A percentile compares a stretch with the other conserved stretches of the same genome.
Conservation (phyloP, 1,140 invertebrate species). For the Drosophila carrolli region DNA sequence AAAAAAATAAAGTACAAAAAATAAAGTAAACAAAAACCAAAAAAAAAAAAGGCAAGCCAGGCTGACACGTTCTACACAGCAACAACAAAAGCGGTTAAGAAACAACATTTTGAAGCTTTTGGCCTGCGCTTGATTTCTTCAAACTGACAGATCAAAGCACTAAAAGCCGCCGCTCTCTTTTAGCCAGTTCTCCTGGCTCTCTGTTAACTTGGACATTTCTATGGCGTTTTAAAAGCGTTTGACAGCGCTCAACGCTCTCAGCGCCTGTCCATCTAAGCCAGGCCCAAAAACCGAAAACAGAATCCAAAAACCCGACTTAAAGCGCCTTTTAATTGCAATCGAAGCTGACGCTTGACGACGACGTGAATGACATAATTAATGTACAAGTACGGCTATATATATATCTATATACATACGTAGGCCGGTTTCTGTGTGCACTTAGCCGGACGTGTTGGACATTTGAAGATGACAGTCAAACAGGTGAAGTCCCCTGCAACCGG, state of each 20-base stretch:
- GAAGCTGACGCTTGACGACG: conserved; percentile 53
- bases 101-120: conserved; percentile 76
- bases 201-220: conserved; percentile 61
- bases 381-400: conserved; percentile 1
- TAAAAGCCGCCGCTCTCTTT: conserved; percentile 55
- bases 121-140: conserved; percentile 82
- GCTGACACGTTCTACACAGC: conserved; percentile 77
- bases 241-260: conserved; percentile 73
- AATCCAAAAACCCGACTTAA: conserved; percentile 35
- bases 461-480: conserved; percentile 73
- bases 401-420: conserved; percentile 41
- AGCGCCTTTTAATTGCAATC: conserved; percentile 83
- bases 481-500: not conserved
- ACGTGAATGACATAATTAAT: conserved; percentile 84
- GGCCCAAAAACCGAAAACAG: not conserved
- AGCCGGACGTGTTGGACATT: conserved; percentile 75
- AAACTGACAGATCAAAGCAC: conserved; percentile 82
- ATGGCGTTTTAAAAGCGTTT: conserved; percentile 83
- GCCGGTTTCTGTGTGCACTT: conserved; percentile 63
- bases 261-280: conserved; percentile 40
- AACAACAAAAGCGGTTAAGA: conserved; percentile 40
- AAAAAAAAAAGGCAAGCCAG: conserved; percentile 47
- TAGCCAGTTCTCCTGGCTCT: conserved; percentile 12
- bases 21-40: conserved; percentile 25
- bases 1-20: conserved; percentile 29